Base-by-base conservation (phyloP, 37 sponge, comb jelly and placozoan genomes). In the Amphimedon queenslandica region DNA sequence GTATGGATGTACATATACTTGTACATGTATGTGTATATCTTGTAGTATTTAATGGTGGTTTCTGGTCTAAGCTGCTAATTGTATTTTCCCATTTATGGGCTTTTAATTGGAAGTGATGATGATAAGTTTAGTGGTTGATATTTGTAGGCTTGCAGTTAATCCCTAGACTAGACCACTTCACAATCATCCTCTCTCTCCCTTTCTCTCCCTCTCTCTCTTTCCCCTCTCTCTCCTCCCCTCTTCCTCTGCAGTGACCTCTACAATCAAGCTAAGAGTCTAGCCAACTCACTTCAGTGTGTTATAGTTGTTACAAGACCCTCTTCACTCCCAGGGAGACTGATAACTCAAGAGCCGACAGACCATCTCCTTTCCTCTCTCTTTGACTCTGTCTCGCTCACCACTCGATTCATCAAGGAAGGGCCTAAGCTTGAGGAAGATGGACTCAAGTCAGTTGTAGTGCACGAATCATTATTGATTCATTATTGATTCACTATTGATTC, bases 361-460 rank as follows among this genome's bases (percentile, higher is more conserved):
- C 24, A 55, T 3, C 58, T 82, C 28, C 69, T 82, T 5, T 16
- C 55, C 16, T 67, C 82, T 4, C 57, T 82, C 41, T 51, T 74
- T 3, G 64, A 82, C 37, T 27, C 43, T 21, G 75, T 67, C 39
- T 1, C 20, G 23, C 65, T 43, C 69, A 39, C 29, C 40, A 38
- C 42, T 20, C 28, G 20, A 55, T 82, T 74, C 69, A 27, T 66
- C 41, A 29, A 21, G 60, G 21, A 64, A 2, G 32, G 16, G 13
- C 82, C 72, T 0, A 20, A 20, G 4, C 24, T 29, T 3, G 67
- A 74, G 23, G 65, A 36, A 27, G 29, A 61, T 0, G 82, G 75
- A 20, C 58, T 82, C n/a, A 82, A 82, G 82, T 82, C n/a, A 73
- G 81, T 51, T 6, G 33, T n/a, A n/a, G n/a, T n/a, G n/a, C n/a